These are phyloP conservation scores for Ellobius talpinus DNA, from an alignment of 2,113 vertebrate genomes.

Conservation along the genomic window DNA sequence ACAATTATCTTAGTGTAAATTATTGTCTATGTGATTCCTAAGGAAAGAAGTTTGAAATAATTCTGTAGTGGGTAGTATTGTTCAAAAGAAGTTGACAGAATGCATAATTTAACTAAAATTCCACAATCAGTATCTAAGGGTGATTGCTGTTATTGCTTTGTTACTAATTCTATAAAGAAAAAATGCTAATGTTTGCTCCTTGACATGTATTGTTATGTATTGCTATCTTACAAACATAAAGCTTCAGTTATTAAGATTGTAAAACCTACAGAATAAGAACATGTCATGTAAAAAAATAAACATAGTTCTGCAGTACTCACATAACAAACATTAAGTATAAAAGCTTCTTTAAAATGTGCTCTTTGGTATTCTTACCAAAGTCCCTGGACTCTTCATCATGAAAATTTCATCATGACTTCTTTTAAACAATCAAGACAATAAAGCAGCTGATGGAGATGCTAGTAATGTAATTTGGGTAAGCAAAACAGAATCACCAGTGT, in stretches of 20 bases:
- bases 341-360: neutral
- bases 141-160: neutral
- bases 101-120: neutral
- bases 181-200: neutral
- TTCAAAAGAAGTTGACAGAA: neutral
- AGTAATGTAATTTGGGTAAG: neutral
- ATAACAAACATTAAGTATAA: neutral
- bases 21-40: neutral
- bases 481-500: neutral
- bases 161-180: neutral
- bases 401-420: neutral
- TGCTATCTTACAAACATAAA: neutral
- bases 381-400: fast-evolving
- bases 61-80: neutral
- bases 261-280: neutral
- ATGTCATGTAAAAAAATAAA: neutral
- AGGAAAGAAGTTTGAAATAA: neutral
- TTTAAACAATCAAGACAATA: neutral
- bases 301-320: neutral
- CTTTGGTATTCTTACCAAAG: neutral
- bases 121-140: neutral
- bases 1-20: neutral
- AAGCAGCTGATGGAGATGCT: neutral
- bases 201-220: neutral
- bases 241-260: neutral